A percentile compares a stretch with the other conserved stretches of the same genome.
These are phyloP conservation scores for Lepas anatifera DNA, from an alignment of 2,888 invertebrate genomes.

Conservation along the genomic window DNA sequence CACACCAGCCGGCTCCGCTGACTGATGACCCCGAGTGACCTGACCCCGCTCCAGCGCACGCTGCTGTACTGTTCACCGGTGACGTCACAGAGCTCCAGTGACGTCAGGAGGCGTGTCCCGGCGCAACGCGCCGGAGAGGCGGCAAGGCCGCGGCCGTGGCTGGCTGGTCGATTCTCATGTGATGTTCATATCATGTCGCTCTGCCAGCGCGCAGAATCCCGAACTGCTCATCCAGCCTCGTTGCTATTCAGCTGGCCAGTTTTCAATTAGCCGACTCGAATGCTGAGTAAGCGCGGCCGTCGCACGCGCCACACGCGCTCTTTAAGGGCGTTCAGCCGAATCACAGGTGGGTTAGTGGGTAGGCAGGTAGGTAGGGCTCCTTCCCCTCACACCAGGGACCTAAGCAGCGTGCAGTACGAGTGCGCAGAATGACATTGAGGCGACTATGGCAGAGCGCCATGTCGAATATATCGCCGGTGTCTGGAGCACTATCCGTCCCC, in stretches of 20 bases:
- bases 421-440: too few relatives aligned
- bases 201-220: background rate
- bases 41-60: background rate
- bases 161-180: conserved; percentile 8
- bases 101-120: background rate
- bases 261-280: conserved; percentile 1
- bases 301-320: too few relatives aligned
- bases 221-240: background rate
- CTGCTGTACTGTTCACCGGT: background rate
- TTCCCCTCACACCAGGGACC: too few relatives aligned
- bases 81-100: background rate
- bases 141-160: too few relatives aligned
- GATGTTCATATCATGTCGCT: conserved; percentile 11
- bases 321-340: too few relatives aligned
- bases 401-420: too few relatives aligned
- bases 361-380: too few relatives aligned
- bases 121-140: background rate
- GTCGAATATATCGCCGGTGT: too few relatives aligned
- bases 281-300: background rate
- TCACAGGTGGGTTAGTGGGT: too few relatives aligned
- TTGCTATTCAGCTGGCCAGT: background rate
- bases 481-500: too few relatives aligned
- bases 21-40: background rate
- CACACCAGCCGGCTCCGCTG: background rate
- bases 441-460: too few relatives aligned